Conservation (phyloP, 2,797 vertebrate species). For the Bufotes viridis region DNA sequence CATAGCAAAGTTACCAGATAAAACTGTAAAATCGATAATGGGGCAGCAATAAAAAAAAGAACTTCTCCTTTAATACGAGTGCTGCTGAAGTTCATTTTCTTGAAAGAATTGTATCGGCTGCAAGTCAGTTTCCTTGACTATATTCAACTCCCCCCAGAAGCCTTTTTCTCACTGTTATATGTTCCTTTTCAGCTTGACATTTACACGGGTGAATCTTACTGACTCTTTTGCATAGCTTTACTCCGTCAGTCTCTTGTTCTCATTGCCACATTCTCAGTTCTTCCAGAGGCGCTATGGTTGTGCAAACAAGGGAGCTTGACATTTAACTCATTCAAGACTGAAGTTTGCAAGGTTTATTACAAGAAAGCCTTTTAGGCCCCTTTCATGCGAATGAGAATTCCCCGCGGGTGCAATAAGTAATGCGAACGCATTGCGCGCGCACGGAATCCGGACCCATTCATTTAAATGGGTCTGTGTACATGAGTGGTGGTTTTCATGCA, state of each 20-base stretch:
- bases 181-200: constrained; percentile 48
- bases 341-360: neutral
- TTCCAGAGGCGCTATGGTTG: constrained; percentile 7
- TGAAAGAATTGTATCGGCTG: neutral
- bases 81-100: neutral
- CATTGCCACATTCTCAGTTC: constrained; percentile 26
- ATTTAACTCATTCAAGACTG: constrained; percentile 34
- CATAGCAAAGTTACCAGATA: neutral
- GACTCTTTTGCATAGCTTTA: constrained; percentile 49
- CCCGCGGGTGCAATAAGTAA: too few relatives aligned
- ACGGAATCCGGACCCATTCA: too few relatives aligned
- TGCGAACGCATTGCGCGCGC: too few relatives aligned
- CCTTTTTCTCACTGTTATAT: constrained; percentile 30
- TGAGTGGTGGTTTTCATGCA: too few relatives aligned
- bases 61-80: neutral
- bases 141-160: neutral
- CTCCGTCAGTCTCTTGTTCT: constrained; percentile 42
- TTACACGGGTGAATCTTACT: constrained; percentile 48
- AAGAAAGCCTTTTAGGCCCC: neutral
- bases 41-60: neutral
- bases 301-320: constrained; percentile 42
- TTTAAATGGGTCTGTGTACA: too few relatives aligned
- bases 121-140: constrained; percentile 23
- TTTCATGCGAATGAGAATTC: too few relatives aligned
- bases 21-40: neutral